Percentiles rank a stretch among this genome's conserved stretches.
phyloP scores from a whole-genome alignment of 2,113 vertebrate species.

The Psophia crepitans region DNA sequence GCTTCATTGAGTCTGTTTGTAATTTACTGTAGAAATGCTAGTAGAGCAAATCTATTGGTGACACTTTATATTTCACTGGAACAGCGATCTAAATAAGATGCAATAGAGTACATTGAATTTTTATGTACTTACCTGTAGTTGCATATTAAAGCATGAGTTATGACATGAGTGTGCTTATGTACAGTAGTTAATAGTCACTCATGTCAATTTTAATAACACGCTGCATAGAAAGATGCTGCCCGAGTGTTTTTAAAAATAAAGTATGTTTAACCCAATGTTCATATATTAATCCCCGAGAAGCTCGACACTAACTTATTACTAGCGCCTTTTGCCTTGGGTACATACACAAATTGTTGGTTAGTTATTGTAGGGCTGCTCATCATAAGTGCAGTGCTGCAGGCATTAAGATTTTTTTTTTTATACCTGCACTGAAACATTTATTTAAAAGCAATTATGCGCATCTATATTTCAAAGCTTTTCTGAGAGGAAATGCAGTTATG shows the following conservation, averaged over 20 bases:
- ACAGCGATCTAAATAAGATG: constrained; percentile 1
- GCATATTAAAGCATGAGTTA: constrained; percentile 42
- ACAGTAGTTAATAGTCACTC: constrained; percentile 24
- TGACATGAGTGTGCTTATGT: neutral
- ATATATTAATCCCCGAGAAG: constrained; percentile 11
- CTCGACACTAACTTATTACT: constrained; percentile 19
- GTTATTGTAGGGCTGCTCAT: neutral
- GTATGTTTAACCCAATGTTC: neutral
- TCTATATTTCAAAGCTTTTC: neutral
- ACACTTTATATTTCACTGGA: constrained; percentile 28
- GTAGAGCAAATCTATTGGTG: neutral
- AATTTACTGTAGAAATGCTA: neutral
- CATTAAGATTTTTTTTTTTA: neutral
- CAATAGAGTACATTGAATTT: constrained; percentile 22
- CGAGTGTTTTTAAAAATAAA: constrained; percentile 22
- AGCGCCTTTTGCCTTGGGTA: neutral
- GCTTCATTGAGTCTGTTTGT: constrained; percentile 10
- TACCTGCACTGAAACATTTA: neutral
- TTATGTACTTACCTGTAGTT: constrained; percentile 50
- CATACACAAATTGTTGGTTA: neutral
- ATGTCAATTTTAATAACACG: constrained; percentile 39
- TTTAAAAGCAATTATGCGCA: neutral
- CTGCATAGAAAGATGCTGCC: neutral
- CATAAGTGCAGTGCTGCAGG: neutral
- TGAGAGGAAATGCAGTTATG: neutral